A percentile compares a stretch with the other conserved stretches of the same genome.
phyloP scores from a whole-genome alignment of 1,140 invertebrate genomes.

The Acromyrmex charruanus region DNA sequence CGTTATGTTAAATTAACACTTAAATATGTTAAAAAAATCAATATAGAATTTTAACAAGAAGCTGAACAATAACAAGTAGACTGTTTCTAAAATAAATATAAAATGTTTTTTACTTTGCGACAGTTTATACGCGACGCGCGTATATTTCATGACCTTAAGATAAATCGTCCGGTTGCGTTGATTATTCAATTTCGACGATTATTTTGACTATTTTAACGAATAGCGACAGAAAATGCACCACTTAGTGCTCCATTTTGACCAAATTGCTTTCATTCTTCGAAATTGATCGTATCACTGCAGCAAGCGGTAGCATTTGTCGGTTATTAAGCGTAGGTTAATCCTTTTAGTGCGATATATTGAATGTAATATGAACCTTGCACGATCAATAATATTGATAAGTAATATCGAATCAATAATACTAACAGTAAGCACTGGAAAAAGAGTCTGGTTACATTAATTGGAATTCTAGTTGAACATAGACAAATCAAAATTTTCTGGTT shows the following conservation, averaged over 20 bases:
- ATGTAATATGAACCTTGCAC: not conserved
- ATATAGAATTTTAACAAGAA: no score
- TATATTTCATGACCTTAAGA: not conserved
- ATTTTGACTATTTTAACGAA: constrained; percentile 15
- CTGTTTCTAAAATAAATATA: no score
- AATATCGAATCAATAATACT: no score
- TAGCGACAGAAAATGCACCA: not conserved
- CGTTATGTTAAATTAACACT: no score
- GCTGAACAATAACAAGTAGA: no score
- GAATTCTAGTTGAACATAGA: no score
- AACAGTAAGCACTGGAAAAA: no score
- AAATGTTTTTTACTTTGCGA: no score
- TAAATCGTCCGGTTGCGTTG: not conserved
- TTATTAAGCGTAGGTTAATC: constrained; percentile 39
- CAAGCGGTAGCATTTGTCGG: constrained; percentile 26
- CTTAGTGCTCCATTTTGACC: constrained; percentile 10
- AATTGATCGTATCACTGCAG: constrained; percentile 17
- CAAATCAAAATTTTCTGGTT: no score
- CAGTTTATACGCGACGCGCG: not conserved
- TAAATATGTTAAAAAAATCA: no score
- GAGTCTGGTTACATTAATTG: no score
- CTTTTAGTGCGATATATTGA: constrained; percentile 17
- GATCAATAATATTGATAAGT: no score
- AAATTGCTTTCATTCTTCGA: not conserved
- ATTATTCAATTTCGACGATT: constrained; percentile 27